phyloP scores from a whole-genome alignment of 2,888 invertebrate species.

The Bimastos eiseni region DNA sequence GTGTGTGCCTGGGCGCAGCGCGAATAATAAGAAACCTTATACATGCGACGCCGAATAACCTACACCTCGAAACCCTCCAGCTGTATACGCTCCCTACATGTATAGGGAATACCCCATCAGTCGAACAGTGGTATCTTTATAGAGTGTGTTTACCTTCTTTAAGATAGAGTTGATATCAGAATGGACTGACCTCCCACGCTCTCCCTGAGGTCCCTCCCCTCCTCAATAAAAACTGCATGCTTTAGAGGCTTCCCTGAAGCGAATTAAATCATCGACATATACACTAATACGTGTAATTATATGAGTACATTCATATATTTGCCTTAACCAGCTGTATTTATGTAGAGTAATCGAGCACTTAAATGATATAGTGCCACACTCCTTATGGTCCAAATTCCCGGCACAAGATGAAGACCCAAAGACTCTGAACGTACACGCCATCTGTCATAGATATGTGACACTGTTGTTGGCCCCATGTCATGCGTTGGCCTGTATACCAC shows the following conservation, averaged over 20 bases:
- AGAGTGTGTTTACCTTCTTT: conserved; percentile 13
- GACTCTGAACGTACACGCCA: no score
- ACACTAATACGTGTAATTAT: not conserved
- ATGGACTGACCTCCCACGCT: not conserved
- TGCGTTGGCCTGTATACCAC: no score
- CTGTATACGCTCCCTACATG: not conserved
- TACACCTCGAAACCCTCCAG: not conserved
- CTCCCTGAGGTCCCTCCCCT: not conserved
- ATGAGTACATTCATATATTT: not conserved
- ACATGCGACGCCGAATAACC: not conserved
- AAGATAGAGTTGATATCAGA: not conserved
- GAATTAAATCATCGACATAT: not conserved
- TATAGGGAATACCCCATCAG: not conserved
- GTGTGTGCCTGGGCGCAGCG: not conserved
- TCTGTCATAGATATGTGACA: no score
- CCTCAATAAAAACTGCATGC: not conserved
- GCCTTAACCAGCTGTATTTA: no score
- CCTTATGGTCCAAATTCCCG: no score
- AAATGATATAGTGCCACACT: no score
- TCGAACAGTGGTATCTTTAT: conserved; percentile 13
- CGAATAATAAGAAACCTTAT: not conserved
- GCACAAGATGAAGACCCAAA: no score
- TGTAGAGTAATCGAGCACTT: no score
- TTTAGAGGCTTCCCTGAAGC: not conserved
- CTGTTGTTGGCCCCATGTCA: no score